Conservation (phyloP, 2,113 vertebrate species). For the Coreoperca whiteheadi region DNA sequence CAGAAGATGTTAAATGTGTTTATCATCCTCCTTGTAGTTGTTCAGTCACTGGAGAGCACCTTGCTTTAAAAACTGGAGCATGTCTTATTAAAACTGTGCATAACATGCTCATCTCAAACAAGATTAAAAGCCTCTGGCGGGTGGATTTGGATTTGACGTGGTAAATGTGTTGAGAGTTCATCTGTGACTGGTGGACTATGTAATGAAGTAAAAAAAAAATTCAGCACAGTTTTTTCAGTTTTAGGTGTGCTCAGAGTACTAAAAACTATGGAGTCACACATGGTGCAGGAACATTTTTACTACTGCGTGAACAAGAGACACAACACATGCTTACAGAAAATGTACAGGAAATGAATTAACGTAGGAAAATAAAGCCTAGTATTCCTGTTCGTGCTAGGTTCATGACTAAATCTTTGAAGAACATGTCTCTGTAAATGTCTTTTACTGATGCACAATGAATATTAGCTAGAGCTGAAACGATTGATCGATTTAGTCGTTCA, state of each 20-base stretch:
- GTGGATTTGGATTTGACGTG: constrained; percentile 32
- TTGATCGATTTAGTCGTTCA: background rate
- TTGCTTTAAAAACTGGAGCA: constrained; percentile 47
- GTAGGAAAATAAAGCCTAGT: background rate
- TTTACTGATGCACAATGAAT: background rate
- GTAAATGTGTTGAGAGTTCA: constrained; percentile 9
- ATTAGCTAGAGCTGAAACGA: background rate
- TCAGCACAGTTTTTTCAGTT: background rate
- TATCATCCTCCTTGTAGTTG: constrained; percentile 1
- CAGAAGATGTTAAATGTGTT: background rate
- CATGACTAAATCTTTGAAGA: background rate
- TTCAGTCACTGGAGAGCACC: constrained; percentile 31
- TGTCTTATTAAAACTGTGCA: constrained; percentile 35
- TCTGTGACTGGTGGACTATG: constrained; percentile 2
- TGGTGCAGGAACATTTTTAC: background rate
- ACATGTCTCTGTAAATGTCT: background rate
- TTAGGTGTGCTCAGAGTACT: background rate
- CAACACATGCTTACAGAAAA: background rate
- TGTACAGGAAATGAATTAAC: background rate
- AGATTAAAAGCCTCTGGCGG: constrained; percentile 25
- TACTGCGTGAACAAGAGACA: background rate
- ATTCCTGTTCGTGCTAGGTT: background rate
- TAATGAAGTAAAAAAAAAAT: background rate
- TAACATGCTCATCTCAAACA: constrained; percentile 15
- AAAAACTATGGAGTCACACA: background rate